These are phyloP conservation scores for Zosterops lateralis DNA, from an alignment of 2,113 vertebrate species.

Conservation along the genomic window DNA sequence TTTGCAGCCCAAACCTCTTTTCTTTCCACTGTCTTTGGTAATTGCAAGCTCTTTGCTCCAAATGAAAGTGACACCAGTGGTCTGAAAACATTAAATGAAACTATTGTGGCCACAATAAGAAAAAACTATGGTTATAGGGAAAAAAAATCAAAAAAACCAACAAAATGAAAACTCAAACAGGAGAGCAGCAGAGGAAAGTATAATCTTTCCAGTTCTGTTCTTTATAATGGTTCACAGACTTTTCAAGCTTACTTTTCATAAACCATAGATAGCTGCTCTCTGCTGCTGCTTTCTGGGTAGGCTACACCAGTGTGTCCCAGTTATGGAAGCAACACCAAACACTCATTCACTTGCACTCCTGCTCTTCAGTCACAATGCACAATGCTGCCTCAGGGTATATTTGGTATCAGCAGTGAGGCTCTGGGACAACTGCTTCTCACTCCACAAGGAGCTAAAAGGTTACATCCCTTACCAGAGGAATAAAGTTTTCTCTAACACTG, in stretches of 20 bases:
- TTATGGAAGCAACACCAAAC: background rate
- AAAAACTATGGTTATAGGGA: background rate
- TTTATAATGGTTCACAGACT: background rate
- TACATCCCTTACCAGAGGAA: background rate
- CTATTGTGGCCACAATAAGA: background rate
- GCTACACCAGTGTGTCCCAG: background rate
- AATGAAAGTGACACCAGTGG: background rate
- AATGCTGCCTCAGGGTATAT: background rate
- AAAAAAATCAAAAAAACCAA: background rate
- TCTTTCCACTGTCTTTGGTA: background rate
- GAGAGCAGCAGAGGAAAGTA: background rate
- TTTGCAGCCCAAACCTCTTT: background rate
- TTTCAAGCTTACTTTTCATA: background rate
- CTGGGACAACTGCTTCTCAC: background rate
- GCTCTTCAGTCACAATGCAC: background rate
- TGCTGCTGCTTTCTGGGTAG: background rate
- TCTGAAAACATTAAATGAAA: background rate
- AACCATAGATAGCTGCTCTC: background rate
- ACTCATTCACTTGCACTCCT: background rate
- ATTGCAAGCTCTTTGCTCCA: background rate
- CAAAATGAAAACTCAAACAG: background rate
- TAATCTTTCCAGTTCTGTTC: background rate
- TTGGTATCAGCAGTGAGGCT: background rate
- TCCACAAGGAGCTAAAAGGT: background rate
- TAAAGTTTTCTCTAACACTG: background rate